These are phyloP conservation scores for Ibidorhyncha struthersii DNA, from an alignment of 2,113 vertebrate genomes.

Conservation along the genomic window DNA sequence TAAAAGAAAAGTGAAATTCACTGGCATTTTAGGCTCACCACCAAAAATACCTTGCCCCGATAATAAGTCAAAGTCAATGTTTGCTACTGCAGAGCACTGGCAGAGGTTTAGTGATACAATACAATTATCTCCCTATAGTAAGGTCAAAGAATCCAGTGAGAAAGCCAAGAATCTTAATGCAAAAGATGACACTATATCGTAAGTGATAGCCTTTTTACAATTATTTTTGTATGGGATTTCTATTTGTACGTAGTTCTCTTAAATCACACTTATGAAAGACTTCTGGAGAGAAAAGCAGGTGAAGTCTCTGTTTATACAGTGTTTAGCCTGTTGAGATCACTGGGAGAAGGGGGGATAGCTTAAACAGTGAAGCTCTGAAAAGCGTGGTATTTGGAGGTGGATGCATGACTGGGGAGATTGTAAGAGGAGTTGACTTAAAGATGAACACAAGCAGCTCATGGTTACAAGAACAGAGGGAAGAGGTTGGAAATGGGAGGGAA, in stretches of 20 bases:
- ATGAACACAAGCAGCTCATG: neutral
- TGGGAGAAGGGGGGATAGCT: neutral
- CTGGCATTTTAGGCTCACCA: slow-evolving; percentile 66
- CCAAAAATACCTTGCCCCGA: slow-evolving; percentile 23
- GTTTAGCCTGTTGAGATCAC: neutral
- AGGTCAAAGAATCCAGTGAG: neutral
- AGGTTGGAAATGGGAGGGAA: neutral
- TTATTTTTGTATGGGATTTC: neutral
- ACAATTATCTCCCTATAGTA: neutral
- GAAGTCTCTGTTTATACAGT: neutral
- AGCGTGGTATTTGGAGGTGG: neutral
- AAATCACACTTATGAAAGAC: neutral
- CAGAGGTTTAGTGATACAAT: neutral
- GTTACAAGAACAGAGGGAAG: neutral
- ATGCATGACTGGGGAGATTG: neutral
- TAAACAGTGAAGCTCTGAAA: neutral
- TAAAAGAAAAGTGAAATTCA: slow-evolving; percentile 68
- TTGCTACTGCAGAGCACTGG: neutral
- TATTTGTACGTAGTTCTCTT: neutral
- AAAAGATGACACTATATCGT: neutral
- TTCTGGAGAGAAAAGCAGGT: neutral
- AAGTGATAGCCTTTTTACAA: neutral
- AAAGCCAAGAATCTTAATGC: neutral
- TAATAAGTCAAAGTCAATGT: neutral
- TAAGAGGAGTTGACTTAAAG: neutral